phyloP scores from a whole-genome alignment of 35 echinoderm and acorn worm genomes.

The Apostichopus californicus region DNA sequence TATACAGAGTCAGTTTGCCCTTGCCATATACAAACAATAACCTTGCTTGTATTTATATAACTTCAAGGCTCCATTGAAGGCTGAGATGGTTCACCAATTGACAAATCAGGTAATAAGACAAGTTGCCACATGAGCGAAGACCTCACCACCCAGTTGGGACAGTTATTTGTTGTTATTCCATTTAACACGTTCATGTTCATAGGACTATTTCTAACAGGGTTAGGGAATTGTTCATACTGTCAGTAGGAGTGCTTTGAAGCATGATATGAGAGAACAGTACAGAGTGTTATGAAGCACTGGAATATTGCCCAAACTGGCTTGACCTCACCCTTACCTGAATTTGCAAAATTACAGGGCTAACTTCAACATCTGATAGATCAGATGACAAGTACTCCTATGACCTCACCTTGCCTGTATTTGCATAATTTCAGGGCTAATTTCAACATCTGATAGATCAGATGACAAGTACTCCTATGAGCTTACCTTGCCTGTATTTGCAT shows the following conservation, averaged over 20 bases:
- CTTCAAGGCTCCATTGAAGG: not conserved
- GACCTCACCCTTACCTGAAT: constrained; percentile 48
- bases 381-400: not conserved
- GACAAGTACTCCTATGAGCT: not conserved
- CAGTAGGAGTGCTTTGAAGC: too few species aligned
- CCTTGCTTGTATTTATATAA: constrained; percentile 60
- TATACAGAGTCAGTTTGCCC: too few species aligned
- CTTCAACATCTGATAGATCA: too few species aligned
- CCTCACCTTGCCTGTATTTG: constrained; percentile 54
- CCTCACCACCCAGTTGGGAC: not conserved
- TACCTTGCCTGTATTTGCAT: constrained; percentile 62
- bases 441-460: constrained; percentile 18
- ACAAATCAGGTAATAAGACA: too few species aligned
- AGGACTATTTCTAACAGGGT: too few species aligned
- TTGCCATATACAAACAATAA: not conserved
- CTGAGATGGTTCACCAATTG: too few species aligned
- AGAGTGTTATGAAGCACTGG: not conserved
- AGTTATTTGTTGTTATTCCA: too few species aligned
- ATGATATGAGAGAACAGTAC: too few species aligned
- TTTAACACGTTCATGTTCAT: too few species aligned
- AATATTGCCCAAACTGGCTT: not conserved
- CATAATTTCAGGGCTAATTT: constrained; percentile 55
- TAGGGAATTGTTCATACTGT: too few species aligned
- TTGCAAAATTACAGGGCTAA: constrained; percentile 39
- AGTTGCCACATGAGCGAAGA: not conserved